Percentiles rank a stretch among this genome's conserved stretches.
Evolutionary conservation across 2,888 invertebrate genomes (phyloP).

Genomic region (Zootermopsis nevadensis): DNA sequence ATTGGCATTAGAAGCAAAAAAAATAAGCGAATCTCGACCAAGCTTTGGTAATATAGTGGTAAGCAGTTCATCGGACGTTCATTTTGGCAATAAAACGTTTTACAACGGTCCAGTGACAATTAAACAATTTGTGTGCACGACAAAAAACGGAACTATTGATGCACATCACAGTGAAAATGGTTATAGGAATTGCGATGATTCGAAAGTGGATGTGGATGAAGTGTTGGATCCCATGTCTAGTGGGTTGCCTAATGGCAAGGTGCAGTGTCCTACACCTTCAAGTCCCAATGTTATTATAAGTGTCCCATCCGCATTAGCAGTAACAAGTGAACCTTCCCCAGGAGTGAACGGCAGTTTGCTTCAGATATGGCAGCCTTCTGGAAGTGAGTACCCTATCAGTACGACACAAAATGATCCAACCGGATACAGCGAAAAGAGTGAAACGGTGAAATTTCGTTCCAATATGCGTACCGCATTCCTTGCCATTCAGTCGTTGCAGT

Average conservation of each 20-base stretch:
- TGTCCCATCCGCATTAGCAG: neutral
- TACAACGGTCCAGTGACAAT: conserved; percentile 84
- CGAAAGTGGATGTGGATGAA: neutral
- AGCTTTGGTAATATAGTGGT: conserved; percentile 73
- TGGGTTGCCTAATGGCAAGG: neutral
- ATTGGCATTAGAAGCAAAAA: neutral
- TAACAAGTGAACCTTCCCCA: neutral
- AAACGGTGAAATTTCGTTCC: too few relatives aligned
- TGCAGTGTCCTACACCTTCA: neutral
- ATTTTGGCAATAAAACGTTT: conserved; percentile 80
- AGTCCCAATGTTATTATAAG: neutral
- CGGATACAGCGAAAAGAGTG: too few relatives aligned
- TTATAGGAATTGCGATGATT: neutral
- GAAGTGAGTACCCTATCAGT: neutral
- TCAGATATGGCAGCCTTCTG: neutral
- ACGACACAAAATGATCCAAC: too few relatives aligned
- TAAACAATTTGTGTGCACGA: conserved; percentile 74
- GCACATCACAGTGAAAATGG: neutral
- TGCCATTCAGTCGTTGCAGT: too few relatives aligned
- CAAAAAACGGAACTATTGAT: neutral
- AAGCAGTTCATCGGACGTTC: conserved; percentile 76
- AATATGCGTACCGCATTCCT: too few relatives aligned
- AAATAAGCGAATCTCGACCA: neutral
- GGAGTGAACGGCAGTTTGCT: conserved; percentile 4
- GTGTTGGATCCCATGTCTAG: neutral